Evolutionary conservation across 2,888 invertebrate species (phyloP), one percentile per base, ranked within the genome.

Genomic region (Cephus spinipes): DNA sequence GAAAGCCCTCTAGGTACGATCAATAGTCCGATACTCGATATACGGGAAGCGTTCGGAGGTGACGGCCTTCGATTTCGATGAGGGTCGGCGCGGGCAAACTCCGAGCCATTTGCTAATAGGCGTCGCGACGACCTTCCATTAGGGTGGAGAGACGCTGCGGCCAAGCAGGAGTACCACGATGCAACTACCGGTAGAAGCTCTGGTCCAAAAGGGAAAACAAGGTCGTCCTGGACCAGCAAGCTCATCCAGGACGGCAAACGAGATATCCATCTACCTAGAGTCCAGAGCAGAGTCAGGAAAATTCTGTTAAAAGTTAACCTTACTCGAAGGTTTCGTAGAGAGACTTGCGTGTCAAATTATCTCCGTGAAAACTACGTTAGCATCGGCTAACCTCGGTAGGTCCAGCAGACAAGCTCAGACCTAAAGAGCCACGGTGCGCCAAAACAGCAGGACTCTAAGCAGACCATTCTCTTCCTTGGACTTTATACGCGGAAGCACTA

Each of bases 41-140:
- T 23, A 55, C 55, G 23, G 55, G 55, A 55, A 55, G 23, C 23
- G 55, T 55, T 55, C 9, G 9, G 55, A 55, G 55, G 55, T 55
- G 55, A 55, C 55, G 55, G 55, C 55, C 55, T 23, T 55, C 55
- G 55, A 55, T 55, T 55, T 55, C 55, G 55, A 55, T 55, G 55
- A 55, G 55, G 23, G 31, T 33, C 71, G 84, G 86, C 88, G 86
- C 80, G 83, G 87, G 83, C 84, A 86, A 86, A 84, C 86, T 84
- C 85, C 87, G 89, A 89, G 85, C 89, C 89, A 89, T 89, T 89
- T 89, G 87, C 89, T 89, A 89, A 89, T 89, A 89, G 87, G 88
- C 86, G 87, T 87, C 89, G 84, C 87, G 88, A 89, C 87, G 88
- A 87, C 84, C 87, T 83, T 87, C 87, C 87, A 88, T 89, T 89